A percentile compares a stretch with the other conserved stretches of the same genome.
These are phyloP conservation scores for Drymodes brunneopygia DNA, from an alignment of 2,113 vertebrate genomes.

Conservation along the genomic window DNA sequence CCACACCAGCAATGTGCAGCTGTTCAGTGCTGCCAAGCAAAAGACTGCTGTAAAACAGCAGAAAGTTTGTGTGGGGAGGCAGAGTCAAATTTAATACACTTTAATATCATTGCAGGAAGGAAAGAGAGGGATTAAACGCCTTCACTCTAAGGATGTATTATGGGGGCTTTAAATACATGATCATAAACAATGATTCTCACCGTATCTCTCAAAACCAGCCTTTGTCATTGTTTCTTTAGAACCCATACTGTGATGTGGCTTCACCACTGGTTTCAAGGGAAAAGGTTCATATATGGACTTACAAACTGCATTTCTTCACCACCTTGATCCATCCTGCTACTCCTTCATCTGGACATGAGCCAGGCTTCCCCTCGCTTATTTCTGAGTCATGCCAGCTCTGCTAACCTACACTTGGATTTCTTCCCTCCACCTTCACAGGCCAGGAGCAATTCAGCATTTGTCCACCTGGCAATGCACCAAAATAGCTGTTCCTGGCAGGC, in stretches of 20 bases:
- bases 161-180: background rate
- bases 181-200: background rate
- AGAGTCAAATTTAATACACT: background rate
- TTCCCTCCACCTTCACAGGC: background rate
- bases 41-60: background rate
- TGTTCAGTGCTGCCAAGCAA: background rate
- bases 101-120: background rate
- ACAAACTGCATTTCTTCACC: background rate
- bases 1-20: background rate
- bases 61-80: background rate
- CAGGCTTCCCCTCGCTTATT: background rate
- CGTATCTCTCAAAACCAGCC: background rate
- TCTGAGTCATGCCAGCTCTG: background rate
- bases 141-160: background rate
- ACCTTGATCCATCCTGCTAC: background rate
- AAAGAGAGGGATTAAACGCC: background rate
- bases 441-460: conserved; percentile 2
- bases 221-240: background rate
- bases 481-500: background rate
- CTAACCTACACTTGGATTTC: background rate
- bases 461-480: background rate
- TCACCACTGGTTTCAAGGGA: background rate
- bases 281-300: background rate
- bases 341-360: background rate
- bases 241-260: background rate